These are phyloP conservation scores for Cyphomyrmex costatus DNA, from an alignment of 1,140 invertebrate genomes.

Conservation along the genomic window DNA sequence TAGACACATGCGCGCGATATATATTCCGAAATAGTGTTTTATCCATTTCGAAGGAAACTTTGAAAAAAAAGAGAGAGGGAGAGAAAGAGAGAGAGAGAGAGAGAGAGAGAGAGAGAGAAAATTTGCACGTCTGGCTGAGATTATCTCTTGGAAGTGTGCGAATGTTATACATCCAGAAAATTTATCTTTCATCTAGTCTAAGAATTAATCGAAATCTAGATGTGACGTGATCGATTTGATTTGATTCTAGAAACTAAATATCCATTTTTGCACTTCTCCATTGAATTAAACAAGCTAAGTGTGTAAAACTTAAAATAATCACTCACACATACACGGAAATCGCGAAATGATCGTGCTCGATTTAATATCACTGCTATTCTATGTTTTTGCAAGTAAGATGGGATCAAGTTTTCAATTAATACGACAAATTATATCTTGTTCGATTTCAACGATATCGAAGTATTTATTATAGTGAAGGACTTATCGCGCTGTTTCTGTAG, in stretches of 20 bases:
- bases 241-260: constrained; percentile 12
- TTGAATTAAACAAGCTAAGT: constrained; percentile 23
- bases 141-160: neutral
- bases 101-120: neutral
- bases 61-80: no score
- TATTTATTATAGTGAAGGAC: neutral
- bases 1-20: neutral
- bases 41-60: neutral
- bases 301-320: constrained; percentile 26
- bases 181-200: constrained; percentile 15
- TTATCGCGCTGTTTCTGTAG: neutral
- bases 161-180: neutral
- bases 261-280: constrained; percentile 26
- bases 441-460: neutral
- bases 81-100: neutral
- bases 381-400: neutral
- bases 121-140: constrained; percentile 7
- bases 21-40: constrained; percentile 47
- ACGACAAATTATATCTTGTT: neutral
- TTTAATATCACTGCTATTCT: neutral
- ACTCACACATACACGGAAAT: neutral
- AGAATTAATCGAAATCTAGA: constrained; percentile 27
- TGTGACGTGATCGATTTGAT: constrained; percentile 5
- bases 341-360: neutral
- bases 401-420: constrained; percentile 5